Base-by-base conservation (phyloP, 2,113 vertebrate species). In the Nymphicus hollandicus region DNA sequence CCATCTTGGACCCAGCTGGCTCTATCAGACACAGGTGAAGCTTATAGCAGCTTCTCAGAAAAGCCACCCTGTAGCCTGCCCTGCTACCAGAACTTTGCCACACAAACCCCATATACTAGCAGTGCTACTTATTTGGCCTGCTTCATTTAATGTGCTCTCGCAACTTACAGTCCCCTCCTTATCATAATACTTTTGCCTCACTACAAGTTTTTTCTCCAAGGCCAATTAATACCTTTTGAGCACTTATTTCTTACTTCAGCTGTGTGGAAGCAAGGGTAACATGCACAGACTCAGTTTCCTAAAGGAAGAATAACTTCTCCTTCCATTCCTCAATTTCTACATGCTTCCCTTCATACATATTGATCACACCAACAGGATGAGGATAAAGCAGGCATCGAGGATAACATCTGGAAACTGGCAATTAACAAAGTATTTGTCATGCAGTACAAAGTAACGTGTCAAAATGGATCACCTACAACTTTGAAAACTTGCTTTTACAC, bases 311-410 rank as follows among this genome's bases (percentile, higher is more conserved):
- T 63, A 81, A 71, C 4, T 69, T 44, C 31, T 13, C 68, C 11
- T 84, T 37, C 28, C 22, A 44, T 53, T 91, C 22, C 6, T 55
- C 27, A 52, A 35, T 68, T 41, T 79, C 56, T 20, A 71, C 4
- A 1, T 29, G 10, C 29, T 88, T 81, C 37, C 29, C 35, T 92
- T 47, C 16, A 43, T 39, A 52, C 25, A 22, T 65, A 41, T 14
- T 52, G 27, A 18, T 47, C 22, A 72, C 7, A 25, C 1, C 1
- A 13, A 47, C n/a, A 23, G 18, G 7, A 16, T 2, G 0, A 43
- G 3, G 10, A 78, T 66, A 56, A 95, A 70, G 5, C 9, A 70
- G 83, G 10, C 9, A 44, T 11, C 4, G 13, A 50, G 16, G 2
- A 9, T 49, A 66, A 63, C 2, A 5, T 63, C 66, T 76, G 27